These are phyloP conservation scores for Aptenodytes forsteri DNA, from an alignment of 2,113 vertebrate genomes.

Conservation along the genomic window DNA sequence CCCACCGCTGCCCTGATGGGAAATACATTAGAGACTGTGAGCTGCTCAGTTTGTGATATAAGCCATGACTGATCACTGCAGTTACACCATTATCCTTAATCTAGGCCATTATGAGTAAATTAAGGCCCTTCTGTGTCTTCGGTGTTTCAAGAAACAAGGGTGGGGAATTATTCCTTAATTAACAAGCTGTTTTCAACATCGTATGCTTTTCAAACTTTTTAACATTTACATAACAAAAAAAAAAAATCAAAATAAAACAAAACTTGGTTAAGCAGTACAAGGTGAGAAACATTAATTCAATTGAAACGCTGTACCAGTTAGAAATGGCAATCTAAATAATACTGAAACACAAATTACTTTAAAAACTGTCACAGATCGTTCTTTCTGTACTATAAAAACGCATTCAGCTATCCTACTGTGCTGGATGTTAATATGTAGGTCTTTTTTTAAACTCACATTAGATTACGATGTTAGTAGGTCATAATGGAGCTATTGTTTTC, in stretches of 20 bases:
- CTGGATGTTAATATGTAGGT: background rate
- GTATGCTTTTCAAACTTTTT: background rate
- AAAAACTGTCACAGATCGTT: background rate
- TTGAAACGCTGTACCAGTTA: background rate
- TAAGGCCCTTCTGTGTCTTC: background rate
- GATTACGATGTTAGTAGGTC: constrained; percentile 53
- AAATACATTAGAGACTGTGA: background rate
- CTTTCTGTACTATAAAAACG: background rate
- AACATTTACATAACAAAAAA: background rate
- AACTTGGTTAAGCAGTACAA: background rate
- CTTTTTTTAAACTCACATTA: constrained; percentile 14
- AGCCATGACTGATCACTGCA: background rate
- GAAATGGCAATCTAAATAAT: background rate
- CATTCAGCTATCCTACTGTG: background rate
- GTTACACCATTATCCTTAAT: background rate
- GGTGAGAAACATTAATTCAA: background rate
- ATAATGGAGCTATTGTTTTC: constrained; percentile 46
- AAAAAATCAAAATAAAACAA: background rate
- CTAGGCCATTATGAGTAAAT: background rate
- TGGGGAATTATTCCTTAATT: background rate
- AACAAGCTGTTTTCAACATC: background rate
- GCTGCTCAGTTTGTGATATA: background rate
- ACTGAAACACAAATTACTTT: background rate
- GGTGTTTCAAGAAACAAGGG: background rate
- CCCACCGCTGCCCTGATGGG: background rate